Percentiles rank a stretch among this genome's conserved stretches.
These are phyloP conservation scores for Hylaeus volcanicus DNA, from an alignment of 1,140 invertebrate genomes.

Conservation along the genomic window DNA sequence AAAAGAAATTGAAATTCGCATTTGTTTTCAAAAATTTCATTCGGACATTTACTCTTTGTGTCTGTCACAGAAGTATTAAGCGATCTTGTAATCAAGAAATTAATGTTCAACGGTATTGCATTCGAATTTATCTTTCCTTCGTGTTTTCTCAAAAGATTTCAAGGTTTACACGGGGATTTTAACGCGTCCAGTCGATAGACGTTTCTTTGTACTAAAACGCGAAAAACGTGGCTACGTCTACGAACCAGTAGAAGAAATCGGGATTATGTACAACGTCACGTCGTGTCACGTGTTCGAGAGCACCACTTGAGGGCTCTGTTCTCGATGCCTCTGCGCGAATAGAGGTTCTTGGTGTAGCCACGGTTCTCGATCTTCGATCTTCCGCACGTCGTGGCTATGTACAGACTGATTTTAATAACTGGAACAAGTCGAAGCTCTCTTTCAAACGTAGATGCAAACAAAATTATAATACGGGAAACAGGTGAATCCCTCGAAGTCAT, in stretches of 20 bases:
- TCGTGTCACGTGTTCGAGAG: conserved; percentile 68
- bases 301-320: conserved; percentile 58
- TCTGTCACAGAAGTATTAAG: no score
- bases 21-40: no score
- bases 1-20: no score
- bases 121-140: no score
- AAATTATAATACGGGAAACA: no score
- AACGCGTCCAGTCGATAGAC: neutral
- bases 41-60: no score
- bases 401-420: neutral
- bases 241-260: neutral
- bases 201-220: neutral
- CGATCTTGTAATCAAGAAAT: no score
- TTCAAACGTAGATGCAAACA: neutral
- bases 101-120: no score
- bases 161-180: neutral
- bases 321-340: conserved; percentile 46
- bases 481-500: no score
- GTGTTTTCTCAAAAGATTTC: neutral
- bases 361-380: conserved; percentile 57
- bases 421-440: no score
- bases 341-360: conserved; percentile 22
- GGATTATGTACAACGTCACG: conserved; percentile 42
- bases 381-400: conserved; percentile 26
- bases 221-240: neutral